Evolutionary conservation across 2,797 vertebrate species (phyloP), one percentile per base, ranked within the genome.

Genomic region (Ceyx erithaca): DNA sequence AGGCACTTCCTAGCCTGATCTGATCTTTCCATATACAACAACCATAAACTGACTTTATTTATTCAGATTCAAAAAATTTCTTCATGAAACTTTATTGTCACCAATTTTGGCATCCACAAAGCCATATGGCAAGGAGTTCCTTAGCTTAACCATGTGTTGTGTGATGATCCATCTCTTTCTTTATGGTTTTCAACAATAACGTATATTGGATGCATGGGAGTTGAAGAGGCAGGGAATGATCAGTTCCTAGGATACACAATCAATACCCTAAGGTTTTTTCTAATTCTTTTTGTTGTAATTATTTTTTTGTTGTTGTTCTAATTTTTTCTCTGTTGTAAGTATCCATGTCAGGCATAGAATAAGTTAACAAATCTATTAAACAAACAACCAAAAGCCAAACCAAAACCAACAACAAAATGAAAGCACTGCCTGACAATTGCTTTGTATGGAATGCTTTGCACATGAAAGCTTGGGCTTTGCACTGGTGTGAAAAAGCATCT

Each of bases 331-430:
- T 85, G 17, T 14, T 92, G 67, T 76, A 57, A 63, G 21, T 66
- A 64, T 25, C 12, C 12, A 31, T 54, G 22, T 12, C 3, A 68
- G 21, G 3, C 71, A 26, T 31, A 61, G 41, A 54, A 77, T 26
- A 82, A 49, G 12, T 8, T 69, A 76, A 33, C 3, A 78, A 80
- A 55, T 49, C 14, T 19, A 8, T 46, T 54, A 12, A 28, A 31
- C 40, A 23, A n/a, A 22, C 11, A 33, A 25, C 30, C 19, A 48
- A 26, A 52, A 30, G 8, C 46, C n/a, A 35, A 21, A 51, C 9
- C 48, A n/a, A 79, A 14, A 28, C 2, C 33, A 0, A 0, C 14
- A 75, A 30, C 4, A 19, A 75, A 82, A 72, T 25, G 2, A 83
- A 87, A 87, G 5, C 8, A 14, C 57, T 66, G 4, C 16, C 63